Percentiles rank a stretch among this genome's conserved stretches.
Evolutionary conservation across 2,797 vertebrate genomes (phyloP).

Genomic region (Chromobotia macracanthus): DNA sequence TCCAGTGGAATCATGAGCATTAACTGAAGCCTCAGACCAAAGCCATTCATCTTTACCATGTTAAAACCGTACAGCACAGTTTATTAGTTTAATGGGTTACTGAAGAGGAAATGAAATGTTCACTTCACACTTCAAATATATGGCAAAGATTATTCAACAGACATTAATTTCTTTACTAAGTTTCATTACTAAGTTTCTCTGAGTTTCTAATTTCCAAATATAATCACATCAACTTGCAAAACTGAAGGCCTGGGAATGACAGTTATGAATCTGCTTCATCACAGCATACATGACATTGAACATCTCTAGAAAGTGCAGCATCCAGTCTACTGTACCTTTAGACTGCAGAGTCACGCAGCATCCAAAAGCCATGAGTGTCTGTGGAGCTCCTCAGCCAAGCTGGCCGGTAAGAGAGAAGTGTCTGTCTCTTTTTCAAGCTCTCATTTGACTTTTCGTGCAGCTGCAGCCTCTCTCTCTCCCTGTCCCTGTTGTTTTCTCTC

Average conservation of each 20-base stretch:
- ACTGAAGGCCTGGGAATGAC: no score
- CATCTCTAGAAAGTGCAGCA: not conserved
- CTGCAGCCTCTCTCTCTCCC: constrained; percentile 32
- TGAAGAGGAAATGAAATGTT: not conserved
- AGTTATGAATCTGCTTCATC: not conserved
- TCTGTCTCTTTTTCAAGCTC: constrained; percentile 15
- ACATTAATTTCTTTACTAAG: not conserved
- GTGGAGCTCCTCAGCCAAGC: constrained; percentile 6
- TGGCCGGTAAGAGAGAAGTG: constrained; percentile 6
- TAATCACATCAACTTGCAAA: no score
- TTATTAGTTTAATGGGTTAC: not conserved
- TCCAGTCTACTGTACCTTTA: constrained; percentile 68
- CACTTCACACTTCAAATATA: not conserved
- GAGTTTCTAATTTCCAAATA: no score
- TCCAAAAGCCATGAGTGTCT: constrained; percentile 73
- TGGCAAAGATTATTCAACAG: constrained; percentile 18
- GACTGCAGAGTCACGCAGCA: constrained; percentile 74
- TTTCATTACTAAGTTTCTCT: no score
- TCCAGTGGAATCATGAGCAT: not conserved
- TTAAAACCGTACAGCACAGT: not conserved
- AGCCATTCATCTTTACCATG: not conserved
- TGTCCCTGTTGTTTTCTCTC: constrained; percentile 18
- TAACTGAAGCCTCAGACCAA: not conserved
- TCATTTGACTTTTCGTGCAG: constrained; percentile 30
- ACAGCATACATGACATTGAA: not conserved